These are phyloP conservation scores for Eulacestoma nigropectus DNA, from an alignment of 2,113 vertebrate genomes.

Conservation along the genomic window DNA sequence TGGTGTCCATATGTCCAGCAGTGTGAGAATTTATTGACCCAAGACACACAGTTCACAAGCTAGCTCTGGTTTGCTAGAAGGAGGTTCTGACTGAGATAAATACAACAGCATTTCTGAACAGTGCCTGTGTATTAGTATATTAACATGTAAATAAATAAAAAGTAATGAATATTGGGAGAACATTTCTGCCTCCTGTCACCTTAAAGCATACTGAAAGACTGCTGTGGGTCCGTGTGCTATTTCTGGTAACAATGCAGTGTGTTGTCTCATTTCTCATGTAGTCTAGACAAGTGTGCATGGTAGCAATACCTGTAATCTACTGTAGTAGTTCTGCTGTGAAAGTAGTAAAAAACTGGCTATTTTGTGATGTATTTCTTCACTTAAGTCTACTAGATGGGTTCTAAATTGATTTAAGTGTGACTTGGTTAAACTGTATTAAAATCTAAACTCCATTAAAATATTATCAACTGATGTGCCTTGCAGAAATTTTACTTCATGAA, in stretches of 20 bases:
- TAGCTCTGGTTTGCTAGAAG: background rate
- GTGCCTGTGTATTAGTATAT: background rate
- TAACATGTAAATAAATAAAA: background rate
- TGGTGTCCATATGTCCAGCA: background rate
- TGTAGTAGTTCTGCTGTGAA: background rate
- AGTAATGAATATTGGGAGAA: background rate
- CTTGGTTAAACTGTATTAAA: conserved; percentile 50
- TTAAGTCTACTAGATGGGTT: background rate
- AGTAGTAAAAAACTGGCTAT: background rate
- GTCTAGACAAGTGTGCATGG: background rate
- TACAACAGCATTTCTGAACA: background rate
- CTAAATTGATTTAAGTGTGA: conserved; percentile 29
- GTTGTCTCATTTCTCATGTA: background rate
- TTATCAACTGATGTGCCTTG: conserved; percentile 3
- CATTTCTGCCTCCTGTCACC: background rate
- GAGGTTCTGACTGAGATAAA: background rate
- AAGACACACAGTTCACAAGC: background rate
- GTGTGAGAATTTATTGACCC: background rate
- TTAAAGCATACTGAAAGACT: background rate
- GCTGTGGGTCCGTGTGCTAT: background rate
- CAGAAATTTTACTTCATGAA: conserved; percentile 51
- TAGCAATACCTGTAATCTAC: background rate
- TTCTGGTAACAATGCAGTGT: background rate
- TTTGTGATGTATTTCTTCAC: background rate
- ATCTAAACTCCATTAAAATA: conserved; percentile 45